phyloP scores from a whole-genome alignment of 1,140 invertebrate species.

The Pseudachorutes palmiensis region DNA sequence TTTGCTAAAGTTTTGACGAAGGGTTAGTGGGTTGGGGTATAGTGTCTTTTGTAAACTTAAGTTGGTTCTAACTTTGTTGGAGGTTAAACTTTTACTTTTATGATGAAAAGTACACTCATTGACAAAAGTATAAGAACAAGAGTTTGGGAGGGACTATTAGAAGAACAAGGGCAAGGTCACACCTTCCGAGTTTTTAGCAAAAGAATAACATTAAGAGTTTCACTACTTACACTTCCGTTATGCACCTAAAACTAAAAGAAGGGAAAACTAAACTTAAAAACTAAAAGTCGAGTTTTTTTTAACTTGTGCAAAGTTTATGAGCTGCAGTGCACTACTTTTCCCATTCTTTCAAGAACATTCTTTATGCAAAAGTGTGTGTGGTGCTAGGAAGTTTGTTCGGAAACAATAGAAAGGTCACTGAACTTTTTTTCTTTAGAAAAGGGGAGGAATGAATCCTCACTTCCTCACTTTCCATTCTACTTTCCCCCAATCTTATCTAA shows the following conservation, averaged over 20 bases:
- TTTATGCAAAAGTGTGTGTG: not conserved
- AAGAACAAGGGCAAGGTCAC: constrained; percentile 1
- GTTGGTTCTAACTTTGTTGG: not conserved
- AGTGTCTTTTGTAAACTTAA: not conserved
- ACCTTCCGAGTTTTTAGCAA: not conserved
- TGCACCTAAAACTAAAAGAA: not conserved
- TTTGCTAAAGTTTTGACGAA: not conserved
- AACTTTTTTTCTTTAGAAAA: constrained; percentile 18
- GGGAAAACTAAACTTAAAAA: constrained; percentile 4
- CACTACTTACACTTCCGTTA: not conserved
- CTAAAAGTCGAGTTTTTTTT: constrained; percentile 3
- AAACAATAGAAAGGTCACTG: constrained; percentile 1
- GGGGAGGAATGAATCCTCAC: too few relatives aligned
- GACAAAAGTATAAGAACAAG: not conserved
- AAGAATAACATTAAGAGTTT: constrained; percentile 1
- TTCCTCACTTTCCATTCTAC: too few relatives aligned
- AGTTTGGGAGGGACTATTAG: not conserved
- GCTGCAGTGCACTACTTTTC: constrained; percentile 1
- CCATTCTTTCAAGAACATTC: not conserved
- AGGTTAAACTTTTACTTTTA: constrained; percentile 10
- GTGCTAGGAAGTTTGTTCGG: not conserved
- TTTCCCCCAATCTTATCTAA: too few relatives aligned
- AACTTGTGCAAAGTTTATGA: constrained; percentile 10
- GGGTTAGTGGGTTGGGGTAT: not conserved
- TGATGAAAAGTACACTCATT: constrained; percentile 10